Conservation (phyloP, 2,888 invertebrate genomes). For the Stegana nigrithorax region DNA sequence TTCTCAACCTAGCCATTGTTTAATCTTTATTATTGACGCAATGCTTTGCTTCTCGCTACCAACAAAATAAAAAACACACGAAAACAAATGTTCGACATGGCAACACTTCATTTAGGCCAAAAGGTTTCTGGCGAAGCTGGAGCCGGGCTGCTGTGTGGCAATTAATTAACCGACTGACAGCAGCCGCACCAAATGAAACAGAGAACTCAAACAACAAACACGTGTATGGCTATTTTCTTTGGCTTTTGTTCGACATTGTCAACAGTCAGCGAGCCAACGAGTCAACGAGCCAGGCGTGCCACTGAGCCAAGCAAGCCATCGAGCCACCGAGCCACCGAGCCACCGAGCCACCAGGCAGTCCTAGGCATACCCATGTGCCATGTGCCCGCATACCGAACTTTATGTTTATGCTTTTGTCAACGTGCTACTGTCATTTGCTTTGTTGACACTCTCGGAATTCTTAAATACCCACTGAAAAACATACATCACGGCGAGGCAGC, state of each 20-base stretch:
- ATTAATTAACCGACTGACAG: too few species aligned
- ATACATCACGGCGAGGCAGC: too few species aligned
- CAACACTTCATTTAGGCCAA: background rate
- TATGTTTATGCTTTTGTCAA: background rate
- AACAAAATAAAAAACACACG: background rate
- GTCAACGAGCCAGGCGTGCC: too few species aligned
- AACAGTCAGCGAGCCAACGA: too few species aligned
- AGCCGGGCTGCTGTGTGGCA: background rate
- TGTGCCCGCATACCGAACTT: background rate
- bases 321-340: background rate
- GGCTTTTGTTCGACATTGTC: too few species aligned
- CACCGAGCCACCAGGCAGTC: too few species aligned
- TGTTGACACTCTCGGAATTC: conserved; percentile 20
- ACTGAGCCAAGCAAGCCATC: background rate
- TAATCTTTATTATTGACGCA: background rate
- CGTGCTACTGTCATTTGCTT: conserved; percentile 14
- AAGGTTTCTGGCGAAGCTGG: background rate
- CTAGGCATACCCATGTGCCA: background rate
- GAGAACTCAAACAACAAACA: background rate
- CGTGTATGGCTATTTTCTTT: too few species aligned
- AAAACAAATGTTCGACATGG: too few species aligned
- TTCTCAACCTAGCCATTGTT: background rate
- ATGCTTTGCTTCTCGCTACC: background rate
- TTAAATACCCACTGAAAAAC: conserved; percentile 1
- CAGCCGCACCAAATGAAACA: background rate